Percentiles rank a stretch among this genome's conserved stretches.
Conservation (phyloP, 1,140 invertebrate genomes). For the Drepana arcuata region DNA sequence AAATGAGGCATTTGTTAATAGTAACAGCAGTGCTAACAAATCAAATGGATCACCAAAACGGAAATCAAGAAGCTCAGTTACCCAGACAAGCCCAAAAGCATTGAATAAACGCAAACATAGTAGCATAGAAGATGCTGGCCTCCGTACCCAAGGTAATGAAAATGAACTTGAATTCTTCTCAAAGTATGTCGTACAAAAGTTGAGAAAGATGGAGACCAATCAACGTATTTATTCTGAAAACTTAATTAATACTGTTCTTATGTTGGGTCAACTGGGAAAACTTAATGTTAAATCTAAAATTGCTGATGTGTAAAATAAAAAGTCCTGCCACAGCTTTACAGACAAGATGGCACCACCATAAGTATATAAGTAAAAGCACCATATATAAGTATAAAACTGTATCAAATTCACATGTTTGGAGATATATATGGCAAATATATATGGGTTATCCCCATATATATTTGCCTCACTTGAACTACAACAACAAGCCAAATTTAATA, state of each 20-base stretch:
- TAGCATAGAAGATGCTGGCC: conserved; percentile 23
- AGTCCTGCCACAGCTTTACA: no score
- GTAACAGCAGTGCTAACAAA: conserved; percentile 17
- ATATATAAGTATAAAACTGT: no score
- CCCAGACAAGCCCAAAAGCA: conserved; percentile 32
- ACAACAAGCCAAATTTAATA: no score
- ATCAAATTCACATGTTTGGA: no score
- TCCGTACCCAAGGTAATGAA: conserved; percentile 37
- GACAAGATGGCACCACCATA: no score
- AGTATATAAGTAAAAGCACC: no score
- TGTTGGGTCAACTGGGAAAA: conserved; percentile 57
- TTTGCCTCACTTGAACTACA: no score
- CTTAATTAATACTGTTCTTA: conserved; percentile 60
- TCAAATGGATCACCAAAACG: conserved; percentile 18
- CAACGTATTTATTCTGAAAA: conserved; percentile 66
- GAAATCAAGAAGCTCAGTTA: conserved; percentile 24
- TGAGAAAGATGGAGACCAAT: conserved; percentile 62
- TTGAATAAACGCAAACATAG: conserved; percentile 39
- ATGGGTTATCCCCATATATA: no score
- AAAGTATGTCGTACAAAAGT: conserved; percentile 63
- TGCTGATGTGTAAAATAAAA: conserved; percentile 35
- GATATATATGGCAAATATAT: no score
- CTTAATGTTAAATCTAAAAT: conserved; percentile 61
- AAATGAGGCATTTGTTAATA: conserved; percentile 38
- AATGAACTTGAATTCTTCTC: conserved; percentile 63